Evolutionary conservation across 2,888 invertebrate species (phyloP).

Genomic region (Heteromyza rotundicornis): DNA sequence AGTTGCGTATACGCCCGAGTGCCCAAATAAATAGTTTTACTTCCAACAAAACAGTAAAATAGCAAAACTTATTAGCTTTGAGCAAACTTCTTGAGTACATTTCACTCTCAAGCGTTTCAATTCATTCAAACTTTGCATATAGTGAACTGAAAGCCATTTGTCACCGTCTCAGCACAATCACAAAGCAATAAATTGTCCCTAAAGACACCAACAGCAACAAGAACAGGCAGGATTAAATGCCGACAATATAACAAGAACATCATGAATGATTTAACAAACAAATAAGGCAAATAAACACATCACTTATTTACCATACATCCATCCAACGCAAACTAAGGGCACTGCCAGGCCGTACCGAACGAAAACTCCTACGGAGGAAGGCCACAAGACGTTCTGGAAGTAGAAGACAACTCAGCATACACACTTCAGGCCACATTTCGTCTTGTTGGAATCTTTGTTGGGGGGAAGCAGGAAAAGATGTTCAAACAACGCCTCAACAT

Average conservation of each 20-base stretch:
- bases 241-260: constrained; percentile 9
- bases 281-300: constrained; percentile 50
- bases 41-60: too few species aligned
- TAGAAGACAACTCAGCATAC: constrained; percentile 14
- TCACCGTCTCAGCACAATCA: constrained; percentile 36
- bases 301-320: constrained; percentile 29
- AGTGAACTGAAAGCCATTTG: constrained; percentile 33
- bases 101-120: too few species aligned
- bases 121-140: not conserved
- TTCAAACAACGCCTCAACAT: not conserved
- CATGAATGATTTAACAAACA: constrained; percentile 33
- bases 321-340: not conserved
- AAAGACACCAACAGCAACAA: constrained; percentile 12
- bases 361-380: not conserved
- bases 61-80: too few species aligned
- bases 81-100: too few species aligned
- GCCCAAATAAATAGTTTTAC: not conserved
- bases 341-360: not conserved
- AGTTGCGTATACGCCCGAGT: constrained; percentile 2
- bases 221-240: constrained; percentile 13
- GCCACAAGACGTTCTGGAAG: not conserved
- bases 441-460: constrained; percentile 11
- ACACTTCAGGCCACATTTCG: constrained; percentile 20
- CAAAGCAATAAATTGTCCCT: constrained; percentile 33
- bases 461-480: constrained; percentile 8